Conservation (phyloP, 2,888 invertebrate genomes). For the Callinectes sapidus region DNA sequence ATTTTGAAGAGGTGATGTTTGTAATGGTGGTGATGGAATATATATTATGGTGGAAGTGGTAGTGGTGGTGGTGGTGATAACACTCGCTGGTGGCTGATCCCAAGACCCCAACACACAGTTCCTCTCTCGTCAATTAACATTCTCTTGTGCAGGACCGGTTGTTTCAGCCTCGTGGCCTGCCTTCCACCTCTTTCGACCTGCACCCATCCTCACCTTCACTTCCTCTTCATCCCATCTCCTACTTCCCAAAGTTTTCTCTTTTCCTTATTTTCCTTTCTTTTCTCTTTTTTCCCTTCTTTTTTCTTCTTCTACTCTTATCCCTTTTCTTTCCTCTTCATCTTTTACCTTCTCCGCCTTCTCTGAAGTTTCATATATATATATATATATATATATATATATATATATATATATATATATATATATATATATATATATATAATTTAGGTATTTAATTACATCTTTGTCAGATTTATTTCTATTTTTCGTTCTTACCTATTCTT, state of each 20-base stretch:
- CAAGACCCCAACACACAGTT: background rate
- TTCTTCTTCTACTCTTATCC: background rate
- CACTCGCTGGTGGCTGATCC: background rate
- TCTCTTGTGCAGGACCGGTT: conserved; percentile 43
- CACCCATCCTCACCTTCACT: background rate
- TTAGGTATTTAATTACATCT: background rate
- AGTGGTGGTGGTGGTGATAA: conserved; percentile 1
- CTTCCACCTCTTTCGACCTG: background rate
- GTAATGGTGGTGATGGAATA: background rate
- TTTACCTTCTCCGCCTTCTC: background rate
- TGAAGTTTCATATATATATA: background rate
- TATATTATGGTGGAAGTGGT: background rate
- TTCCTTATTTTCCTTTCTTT: background rate
- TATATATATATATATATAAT: background rate
- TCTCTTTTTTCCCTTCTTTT: background rate
- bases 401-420: background rate
- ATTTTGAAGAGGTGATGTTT: background rate
- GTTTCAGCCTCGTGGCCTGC: conserved; percentile 39
- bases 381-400: background rate
- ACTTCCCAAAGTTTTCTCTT: background rate
- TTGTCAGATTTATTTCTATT: background rate
- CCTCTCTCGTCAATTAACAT: conserved; percentile 44
- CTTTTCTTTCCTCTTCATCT: background rate
- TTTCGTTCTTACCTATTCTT: background rate
- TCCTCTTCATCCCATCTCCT: background rate